Base-by-base conservation (phyloP, 2,888 invertebrate species). In the Lysandra coridon region DNA sequence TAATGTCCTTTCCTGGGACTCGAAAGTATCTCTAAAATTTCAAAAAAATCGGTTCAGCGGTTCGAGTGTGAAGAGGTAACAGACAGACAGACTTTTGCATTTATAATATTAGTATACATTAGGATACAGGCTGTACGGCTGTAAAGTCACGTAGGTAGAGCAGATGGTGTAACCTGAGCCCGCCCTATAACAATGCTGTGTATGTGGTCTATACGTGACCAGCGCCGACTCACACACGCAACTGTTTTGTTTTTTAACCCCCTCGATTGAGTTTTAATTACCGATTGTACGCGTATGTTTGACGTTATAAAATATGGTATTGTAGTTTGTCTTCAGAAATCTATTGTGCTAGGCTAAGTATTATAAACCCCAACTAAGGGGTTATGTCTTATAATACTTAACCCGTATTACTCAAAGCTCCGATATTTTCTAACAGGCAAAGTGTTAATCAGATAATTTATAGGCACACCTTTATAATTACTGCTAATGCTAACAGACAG, bases 101-200 rank as follows among this genome's bases (percentile, higher is more conserved):
- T 57, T 57, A 57, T 57, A 4, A 14, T 57, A 57, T 17, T 57
- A 57, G 57, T 57, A 0, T 57, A 23, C 23, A 23, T 23, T 23
- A 23, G 4, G 4, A 17, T 64, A 7, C 64, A 64, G 10, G 30
- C 4, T 76, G 79, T 80, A 76, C 30, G 49, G 30, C 23, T 30
- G 75, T 23, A 81, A 81, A 82, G 79, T 82, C 82, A 82, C 82
- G 81, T 80, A 80, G 78, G 73, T 81, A 80, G 74, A 78, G 82
- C 83, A 83, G 83, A 82, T 83, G 83, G 82, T 82, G 83, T 82
- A 83, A 83, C 82, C 80, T 82, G 83, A 83, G 82, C 83, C 82
- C 81, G 80, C 81, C 83, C 82, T 80, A 83, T 81, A 83, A 83
- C 83, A 83, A 82, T 82, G 83, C 81, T 80, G 79, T 33, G 69